Evolutionary conservation across 2,888 invertebrate genomes (phyloP).

Genomic region (Eupithecia insigniata): DNA sequence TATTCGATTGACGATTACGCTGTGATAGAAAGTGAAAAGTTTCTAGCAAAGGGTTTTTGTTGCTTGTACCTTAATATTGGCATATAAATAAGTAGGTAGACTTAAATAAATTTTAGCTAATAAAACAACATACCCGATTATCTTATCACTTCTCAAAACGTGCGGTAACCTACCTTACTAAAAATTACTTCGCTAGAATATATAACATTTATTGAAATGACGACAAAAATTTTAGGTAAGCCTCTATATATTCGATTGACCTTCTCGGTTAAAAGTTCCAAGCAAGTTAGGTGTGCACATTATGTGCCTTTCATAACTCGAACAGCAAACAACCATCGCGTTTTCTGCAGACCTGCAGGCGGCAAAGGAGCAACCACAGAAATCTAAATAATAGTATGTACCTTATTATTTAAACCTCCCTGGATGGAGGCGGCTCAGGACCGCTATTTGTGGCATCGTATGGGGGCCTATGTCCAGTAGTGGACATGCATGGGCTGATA

Average conservation of each 20-base stretch:
- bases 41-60: neutral
- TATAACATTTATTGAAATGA: neutral
- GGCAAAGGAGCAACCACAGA: neutral
- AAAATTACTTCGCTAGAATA: neutral
- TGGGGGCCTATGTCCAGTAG: too few species aligned
- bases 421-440: too few species aligned
- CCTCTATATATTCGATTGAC: neutral
- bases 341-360: neutral
- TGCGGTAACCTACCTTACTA: neutral
- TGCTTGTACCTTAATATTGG: neutral
- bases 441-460: too few species aligned
- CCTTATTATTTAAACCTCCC: too few species aligned
- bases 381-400: too few species aligned
- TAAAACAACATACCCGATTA: too few species aligned
- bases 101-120: neutral
- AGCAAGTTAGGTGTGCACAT: neutral
- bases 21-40: constrained; percentile 12
- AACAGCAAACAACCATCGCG: neutral
- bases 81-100: neutral
- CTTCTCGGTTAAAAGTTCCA: neutral
- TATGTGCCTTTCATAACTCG: neutral
- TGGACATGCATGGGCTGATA: too few species aligned
- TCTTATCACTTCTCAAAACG: too few species aligned
- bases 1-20: constrained; percentile 6
- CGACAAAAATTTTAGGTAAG: neutral